phyloP scores from a whole-genome alignment of 2,113 vertebrate genomes.

The Petrocephalus zakoni region DNA sequence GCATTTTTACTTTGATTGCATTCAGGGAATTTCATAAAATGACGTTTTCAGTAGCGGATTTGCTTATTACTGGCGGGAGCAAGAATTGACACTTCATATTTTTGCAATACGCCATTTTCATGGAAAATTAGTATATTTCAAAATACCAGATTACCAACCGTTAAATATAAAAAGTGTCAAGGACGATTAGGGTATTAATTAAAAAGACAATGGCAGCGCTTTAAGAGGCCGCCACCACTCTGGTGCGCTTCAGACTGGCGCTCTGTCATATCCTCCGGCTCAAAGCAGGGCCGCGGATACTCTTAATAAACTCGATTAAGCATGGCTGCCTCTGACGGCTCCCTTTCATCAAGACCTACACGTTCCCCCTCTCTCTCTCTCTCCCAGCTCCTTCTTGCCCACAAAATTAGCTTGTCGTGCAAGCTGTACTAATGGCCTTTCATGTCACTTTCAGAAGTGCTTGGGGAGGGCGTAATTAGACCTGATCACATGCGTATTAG shows the following conservation, averaged over 20 bases:
- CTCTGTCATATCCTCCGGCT: neutral
- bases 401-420: conserved; percentile 47
- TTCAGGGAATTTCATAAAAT: too few species aligned
- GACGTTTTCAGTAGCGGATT: neutral
- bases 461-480: conserved; percentile 47
- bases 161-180: neutral
- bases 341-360: conserved; percentile 14
- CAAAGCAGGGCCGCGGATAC: conserved; percentile 10
- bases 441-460: conserved; percentile 51
- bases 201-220: neutral
- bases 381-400: conserved; percentile 35
- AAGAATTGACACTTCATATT: neutral
- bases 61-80: neutral
- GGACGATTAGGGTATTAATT: conserved; percentile 10
- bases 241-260: neutral
- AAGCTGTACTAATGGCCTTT: conserved; percentile 51
- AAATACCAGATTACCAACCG: neutral
- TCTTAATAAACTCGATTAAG: conserved; percentile 20
- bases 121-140: neutral
- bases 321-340: conserved; percentile 11
- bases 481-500: conserved; percentile 34
- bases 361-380: conserved; percentile 5
- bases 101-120: neutral
- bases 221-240: neutral
- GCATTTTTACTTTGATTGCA: too few species aligned